A percentile compares a stretch with the other conserved stretches of the same genome.
Conservation (phyloP, 2,797 vertebrate genomes). For the Scomberomorus guttatus region DNA sequence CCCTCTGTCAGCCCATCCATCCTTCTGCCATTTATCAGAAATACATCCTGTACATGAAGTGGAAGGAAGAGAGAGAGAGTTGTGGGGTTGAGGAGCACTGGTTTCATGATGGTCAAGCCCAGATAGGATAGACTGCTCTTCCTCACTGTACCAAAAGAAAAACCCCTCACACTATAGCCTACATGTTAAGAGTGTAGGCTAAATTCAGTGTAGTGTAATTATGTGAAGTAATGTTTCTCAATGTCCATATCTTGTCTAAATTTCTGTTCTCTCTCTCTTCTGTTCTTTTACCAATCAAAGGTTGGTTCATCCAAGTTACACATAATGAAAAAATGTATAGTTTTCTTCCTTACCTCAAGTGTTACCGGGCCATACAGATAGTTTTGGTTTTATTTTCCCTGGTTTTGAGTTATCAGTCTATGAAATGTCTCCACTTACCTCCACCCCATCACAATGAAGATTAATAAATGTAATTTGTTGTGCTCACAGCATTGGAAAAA, state of each 20-base stretch:
- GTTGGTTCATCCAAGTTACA: not conserved
- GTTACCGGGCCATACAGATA: not conserved
- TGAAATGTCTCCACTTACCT: not conserved
- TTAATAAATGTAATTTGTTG: not conserved
- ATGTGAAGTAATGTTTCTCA: not conserved
- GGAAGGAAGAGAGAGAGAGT: conserved; percentile 40
- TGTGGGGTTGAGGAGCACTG: not conserved
- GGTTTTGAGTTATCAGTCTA: not conserved
- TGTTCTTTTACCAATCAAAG: not conserved
- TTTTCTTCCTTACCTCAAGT: not conserved
- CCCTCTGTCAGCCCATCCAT: conserved; percentile 98
- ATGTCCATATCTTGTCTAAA: not conserved
- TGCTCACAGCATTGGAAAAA: not conserved
- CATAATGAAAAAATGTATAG: not conserved
- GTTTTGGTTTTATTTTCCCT: not conserved
- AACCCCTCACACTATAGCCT: not conserved
- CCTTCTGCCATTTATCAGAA: conserved; percentile 97
- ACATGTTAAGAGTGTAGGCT: not conserved
- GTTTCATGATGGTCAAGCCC: conserved; percentile 51
- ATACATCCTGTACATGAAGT: conserved; percentile 85
- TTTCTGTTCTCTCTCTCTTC: not conserved
- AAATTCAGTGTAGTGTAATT: not conserved
- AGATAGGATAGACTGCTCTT: conserved; percentile 28
- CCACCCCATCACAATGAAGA: not conserved
- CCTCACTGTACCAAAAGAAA: not conserved